A percentile compares a stretch with the other conserved stretches of the same genome.
Evolutionary conservation across 2,888 invertebrate genomes (phyloP).

Genomic region (Rhamphomyia laevipes): DNA sequence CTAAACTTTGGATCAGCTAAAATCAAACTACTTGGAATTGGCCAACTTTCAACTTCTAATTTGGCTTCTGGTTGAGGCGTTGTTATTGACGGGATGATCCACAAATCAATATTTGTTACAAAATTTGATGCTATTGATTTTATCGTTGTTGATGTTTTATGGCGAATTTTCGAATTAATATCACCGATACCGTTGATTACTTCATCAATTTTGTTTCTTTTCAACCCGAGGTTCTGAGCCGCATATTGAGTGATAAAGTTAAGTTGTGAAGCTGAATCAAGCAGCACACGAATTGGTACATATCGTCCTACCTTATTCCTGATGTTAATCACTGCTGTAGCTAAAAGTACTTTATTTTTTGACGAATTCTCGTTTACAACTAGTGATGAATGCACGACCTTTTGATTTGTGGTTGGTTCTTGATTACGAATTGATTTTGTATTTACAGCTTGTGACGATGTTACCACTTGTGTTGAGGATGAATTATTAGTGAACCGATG

Average conservation of each 20-base stretch:
- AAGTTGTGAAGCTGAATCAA: constrained; percentile 7
- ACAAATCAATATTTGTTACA: not conserved
- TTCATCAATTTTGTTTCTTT: not conserved
- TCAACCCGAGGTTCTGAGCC: not conserved
- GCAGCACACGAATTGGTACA: constrained; percentile 1
- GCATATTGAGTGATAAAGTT: constrained; percentile 3
- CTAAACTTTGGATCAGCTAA: constrained; percentile 8
- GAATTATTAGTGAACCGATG: not conserved
- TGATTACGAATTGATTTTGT: not conserved
- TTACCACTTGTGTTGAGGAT: not conserved
- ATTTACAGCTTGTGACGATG: not conserved
- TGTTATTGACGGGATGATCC: not conserved
- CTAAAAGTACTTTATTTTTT: not conserved
- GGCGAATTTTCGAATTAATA: not conserved
- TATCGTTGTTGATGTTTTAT: not conserved
- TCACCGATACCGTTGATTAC: not conserved
- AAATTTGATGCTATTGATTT: not conserved
- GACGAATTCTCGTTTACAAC: not conserved
- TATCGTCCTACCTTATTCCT: not conserved
- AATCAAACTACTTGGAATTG: constrained; percentile 1
- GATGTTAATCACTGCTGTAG: constrained; percentile 3
- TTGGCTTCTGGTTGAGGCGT: not conserved
- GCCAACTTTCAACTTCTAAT: not conserved
- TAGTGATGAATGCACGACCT: too few relatives aligned
- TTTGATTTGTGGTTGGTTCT: too few relatives aligned